phyloP scores from a whole-genome alignment of 2,888 invertebrate species.

The Acanthosepion pharaonis region DNA sequence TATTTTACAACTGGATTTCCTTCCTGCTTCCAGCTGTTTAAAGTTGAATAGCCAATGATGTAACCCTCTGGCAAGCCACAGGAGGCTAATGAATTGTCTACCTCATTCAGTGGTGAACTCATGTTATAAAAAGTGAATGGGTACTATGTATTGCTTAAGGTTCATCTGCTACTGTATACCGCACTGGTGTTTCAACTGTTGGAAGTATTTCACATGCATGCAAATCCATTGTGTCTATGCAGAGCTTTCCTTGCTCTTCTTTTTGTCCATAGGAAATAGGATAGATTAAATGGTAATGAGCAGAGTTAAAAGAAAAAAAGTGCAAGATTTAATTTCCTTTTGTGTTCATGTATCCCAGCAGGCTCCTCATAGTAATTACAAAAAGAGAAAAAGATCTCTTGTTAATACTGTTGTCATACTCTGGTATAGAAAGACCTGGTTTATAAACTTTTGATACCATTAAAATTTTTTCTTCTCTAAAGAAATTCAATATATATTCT shows the following conservation, averaged over 20 bases:
- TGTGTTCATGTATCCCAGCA: not conserved
- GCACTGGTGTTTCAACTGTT: not conserved
- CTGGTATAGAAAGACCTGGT: too few relatives aligned
- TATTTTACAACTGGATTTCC: not conserved
- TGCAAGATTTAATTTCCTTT: not conserved
- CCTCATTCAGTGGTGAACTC: not conserved
- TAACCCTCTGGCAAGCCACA: not conserved
- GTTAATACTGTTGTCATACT: too few relatives aligned
- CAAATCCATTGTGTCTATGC: not conserved
- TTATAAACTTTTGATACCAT: too few relatives aligned
- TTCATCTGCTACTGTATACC: not conserved
- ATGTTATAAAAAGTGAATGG: not conserved
- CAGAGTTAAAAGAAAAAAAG: not conserved
- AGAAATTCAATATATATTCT: too few relatives aligned
- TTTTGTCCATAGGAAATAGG: not conserved
- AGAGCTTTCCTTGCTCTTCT: not conserved
- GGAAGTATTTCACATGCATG: not conserved
- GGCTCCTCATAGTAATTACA: not conserved
- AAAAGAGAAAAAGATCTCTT: too few relatives aligned
- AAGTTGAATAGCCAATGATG: not conserved
- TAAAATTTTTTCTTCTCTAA: too few relatives aligned
- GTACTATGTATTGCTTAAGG: not conserved
- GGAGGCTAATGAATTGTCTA: conserved; percentile 7
- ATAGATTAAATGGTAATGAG: not conserved
- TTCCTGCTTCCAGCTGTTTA: not conserved